Conservation (phyloP, 2,113 vertebrate species). For the Tupaia chinensis region DNA sequence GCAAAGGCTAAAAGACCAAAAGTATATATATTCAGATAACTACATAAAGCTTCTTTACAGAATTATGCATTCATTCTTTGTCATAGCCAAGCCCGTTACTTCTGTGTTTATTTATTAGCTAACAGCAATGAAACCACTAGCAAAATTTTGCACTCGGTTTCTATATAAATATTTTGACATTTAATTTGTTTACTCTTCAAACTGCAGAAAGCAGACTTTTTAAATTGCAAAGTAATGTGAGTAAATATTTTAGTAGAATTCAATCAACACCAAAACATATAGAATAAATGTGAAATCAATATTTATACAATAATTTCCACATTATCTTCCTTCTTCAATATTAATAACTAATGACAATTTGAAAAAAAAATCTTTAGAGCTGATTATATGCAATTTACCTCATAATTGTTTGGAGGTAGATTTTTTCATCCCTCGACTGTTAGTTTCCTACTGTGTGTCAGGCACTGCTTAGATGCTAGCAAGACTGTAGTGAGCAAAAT, state of each 20-base stretch:
- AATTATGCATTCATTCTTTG: not conserved
- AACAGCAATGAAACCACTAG: not conserved
- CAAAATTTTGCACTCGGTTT: not conserved
- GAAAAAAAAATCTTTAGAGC: not conserved
- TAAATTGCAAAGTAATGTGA: not conserved
- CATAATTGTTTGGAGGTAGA: not conserved
- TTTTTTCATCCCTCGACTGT: not conserved
- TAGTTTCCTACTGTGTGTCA: not conserved
- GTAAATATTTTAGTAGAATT: not conserved
- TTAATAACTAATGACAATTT: not conserved
- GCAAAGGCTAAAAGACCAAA: not conserved
- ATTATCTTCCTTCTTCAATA: not conserved
- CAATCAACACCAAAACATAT: not conserved
- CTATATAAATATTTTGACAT: not conserved
- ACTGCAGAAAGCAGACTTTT: not conserved
- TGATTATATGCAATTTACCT: not conserved
- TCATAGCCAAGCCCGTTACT: not conserved
- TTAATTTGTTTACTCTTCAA: not conserved
- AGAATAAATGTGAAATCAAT: not conserved
- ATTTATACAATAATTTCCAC: not conserved
- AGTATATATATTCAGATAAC: not conserved
- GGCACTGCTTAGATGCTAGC: not conserved
- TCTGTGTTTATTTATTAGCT: not conserved
- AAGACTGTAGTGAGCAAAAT: not conserved
- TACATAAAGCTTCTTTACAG: not conserved